These are phyloP conservation scores for roundworm (Caenorhabditis elegans) DNA, from an alignment of 1,140 invertebrate genomes.

Conservation along the genomic window DNA sequence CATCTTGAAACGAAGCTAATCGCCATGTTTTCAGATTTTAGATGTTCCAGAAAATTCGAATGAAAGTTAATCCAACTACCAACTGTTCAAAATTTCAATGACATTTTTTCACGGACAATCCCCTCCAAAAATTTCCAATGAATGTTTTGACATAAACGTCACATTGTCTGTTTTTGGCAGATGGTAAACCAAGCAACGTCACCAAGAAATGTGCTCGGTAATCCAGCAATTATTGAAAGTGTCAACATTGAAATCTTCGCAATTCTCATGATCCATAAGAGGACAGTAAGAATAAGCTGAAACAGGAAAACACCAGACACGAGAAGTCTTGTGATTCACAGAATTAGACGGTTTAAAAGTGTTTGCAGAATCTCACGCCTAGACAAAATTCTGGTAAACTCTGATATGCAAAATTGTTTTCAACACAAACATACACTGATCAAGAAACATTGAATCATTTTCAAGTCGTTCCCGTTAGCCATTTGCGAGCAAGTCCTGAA, in stretches of 20 bases:
- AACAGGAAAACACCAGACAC: neutral
- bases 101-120: neutral
- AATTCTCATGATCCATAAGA: neutral
- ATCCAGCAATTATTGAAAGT: neutral
- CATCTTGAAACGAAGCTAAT: conserved; percentile 15
- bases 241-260: too few relatives aligned
- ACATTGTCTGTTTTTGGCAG: conserved; percentile 5
- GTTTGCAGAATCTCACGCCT: neutral
- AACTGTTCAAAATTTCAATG: too few relatives aligned
- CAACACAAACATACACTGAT: too few relatives aligned
- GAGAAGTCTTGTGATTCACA: too few relatives aligned
- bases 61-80: too few relatives aligned
- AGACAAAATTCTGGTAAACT: too few relatives aligned
- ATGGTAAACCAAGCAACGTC: neutral
- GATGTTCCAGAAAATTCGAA: too few relatives aligned
- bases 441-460: too few relatives aligned
- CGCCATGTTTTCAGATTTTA: too few relatives aligned
- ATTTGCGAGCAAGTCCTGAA: too few relatives aligned
- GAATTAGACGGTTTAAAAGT: neutral
- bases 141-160: conserved; percentile 20
- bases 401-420: too few relatives aligned
- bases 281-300: neutral
- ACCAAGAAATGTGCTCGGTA: neutral
- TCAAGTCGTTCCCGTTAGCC: too few relatives aligned
- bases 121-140: neutral